These are phyloP conservation scores for Amitus sp. DNA, from an alignment of 2,888 invertebrate species.

Conservation along the genomic window DNA sequence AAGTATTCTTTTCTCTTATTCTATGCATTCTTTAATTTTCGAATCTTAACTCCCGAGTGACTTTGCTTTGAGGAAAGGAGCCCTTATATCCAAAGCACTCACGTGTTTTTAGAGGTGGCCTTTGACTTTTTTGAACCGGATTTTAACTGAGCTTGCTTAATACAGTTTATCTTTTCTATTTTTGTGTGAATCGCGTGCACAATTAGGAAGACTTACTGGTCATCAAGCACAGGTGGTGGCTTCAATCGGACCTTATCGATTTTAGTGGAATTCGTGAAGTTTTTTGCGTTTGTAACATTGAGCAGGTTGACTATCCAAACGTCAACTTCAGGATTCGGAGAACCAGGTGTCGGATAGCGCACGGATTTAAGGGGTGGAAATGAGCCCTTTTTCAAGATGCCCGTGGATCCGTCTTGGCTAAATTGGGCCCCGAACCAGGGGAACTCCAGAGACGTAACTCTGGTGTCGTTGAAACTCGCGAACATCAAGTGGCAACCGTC, in stretches of 20 bases:
- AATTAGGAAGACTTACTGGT: slow-evolving; percentile 79
- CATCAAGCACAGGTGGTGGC: slow-evolving; percentile 80
- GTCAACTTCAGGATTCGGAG: slow-evolving; percentile 85
- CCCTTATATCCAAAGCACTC: too few relatives aligned
- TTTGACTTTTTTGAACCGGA: too few relatives aligned
- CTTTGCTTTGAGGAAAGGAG: too few relatives aligned
- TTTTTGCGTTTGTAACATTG: slow-evolving; percentile 69
- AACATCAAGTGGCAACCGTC: slow-evolving; percentile 87
- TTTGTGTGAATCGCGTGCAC: too few relatives aligned
- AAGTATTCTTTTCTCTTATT: too few relatives aligned
- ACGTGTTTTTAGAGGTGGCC: too few relatives aligned
- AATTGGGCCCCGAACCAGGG: slow-evolving; percentile 79
- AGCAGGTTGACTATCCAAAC: slow-evolving; percentile 83
- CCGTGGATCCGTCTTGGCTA: slow-evolving; percentile 67
- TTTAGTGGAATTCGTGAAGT: slow-evolving; percentile 61
- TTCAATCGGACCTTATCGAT: slow-evolving; percentile 68
- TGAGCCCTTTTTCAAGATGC: slow-evolving; percentile 68
- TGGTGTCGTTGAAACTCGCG: slow-evolving; percentile 85
- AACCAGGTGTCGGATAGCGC: slow-evolving; percentile 89
- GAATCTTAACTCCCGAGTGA: too few relatives aligned
- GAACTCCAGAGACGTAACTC: slow-evolving; percentile 67
- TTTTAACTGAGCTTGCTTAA: too few relatives aligned
- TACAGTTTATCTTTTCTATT: not conserved
- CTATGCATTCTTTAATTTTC: too few relatives aligned
- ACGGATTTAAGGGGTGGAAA: slow-evolving; percentile 84